Evolutionary conservation across 2,797 vertebrate genomes (phyloP).

Genomic region (Danio jaintianensis): DNA sequence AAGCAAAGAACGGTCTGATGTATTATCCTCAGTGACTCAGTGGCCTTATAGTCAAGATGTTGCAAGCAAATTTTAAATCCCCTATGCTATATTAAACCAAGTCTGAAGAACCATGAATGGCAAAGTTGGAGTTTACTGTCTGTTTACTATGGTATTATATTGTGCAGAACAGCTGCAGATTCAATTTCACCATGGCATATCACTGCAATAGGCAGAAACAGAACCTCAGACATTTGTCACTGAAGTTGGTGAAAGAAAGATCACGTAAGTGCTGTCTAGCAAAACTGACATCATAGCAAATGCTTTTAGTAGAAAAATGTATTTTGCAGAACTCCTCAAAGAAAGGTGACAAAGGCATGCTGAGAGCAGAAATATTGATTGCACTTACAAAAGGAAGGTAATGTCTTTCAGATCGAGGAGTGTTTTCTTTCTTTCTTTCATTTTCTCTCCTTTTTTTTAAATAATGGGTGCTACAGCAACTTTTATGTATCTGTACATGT

Average conservation of each 20-base stretch:
- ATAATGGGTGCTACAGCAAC: neutral
- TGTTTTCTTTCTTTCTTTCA: neutral
- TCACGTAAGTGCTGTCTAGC: slow-evolving; percentile 29
- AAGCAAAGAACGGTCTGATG: neutral
- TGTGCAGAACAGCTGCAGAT: neutral
- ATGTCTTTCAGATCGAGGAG: slow-evolving; percentile 11
- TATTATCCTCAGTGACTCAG: neutral
- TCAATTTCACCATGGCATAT: slow-evolving; percentile 35
- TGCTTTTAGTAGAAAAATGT: neutral
- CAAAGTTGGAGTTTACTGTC: neutral
- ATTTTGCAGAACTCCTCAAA: slow-evolving; percentile 8
- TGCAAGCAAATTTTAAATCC: slow-evolving; percentile 57
- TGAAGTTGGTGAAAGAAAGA: slow-evolving; percentile 16
- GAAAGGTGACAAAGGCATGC: neutral
- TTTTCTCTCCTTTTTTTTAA: slow-evolving; percentile 18
- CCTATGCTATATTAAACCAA: slow-evolving; percentile 23
- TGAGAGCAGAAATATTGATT: slow-evolving; percentile 47
- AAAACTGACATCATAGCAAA: slow-evolving; percentile 8
- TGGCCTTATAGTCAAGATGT: slow-evolving; percentile 34
- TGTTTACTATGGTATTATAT: slow-evolving; percentile 22
- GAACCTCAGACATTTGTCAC: neutral
- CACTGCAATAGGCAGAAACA: neutral
- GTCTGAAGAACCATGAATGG: slow-evolving; percentile 28
- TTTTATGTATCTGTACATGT: neutral
- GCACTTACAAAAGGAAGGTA: slow-evolving; percentile 9